Evolutionary conservation across 2,888 invertebrate genomes (phyloP).

Genomic region (Drosophila tanythrix): DNA sequence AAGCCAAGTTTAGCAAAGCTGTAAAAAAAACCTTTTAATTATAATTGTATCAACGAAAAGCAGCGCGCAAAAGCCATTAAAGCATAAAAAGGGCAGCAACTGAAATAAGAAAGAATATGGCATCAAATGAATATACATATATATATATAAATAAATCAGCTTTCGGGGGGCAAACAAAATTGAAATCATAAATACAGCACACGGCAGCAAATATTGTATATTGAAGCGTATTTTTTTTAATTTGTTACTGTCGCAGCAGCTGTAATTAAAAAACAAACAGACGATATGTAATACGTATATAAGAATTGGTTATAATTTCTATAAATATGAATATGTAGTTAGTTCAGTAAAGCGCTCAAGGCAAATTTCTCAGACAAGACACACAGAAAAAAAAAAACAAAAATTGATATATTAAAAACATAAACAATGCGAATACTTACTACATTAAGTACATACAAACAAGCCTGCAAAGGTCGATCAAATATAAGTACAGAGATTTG

Average conservation of each 20-base stretch:
- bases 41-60: constrained; percentile 18
- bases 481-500: constrained; percentile 54
- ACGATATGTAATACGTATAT: constrained; percentile 40
- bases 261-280: constrained; percentile 69
- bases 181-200: constrained; percentile 35
- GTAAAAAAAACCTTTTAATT: constrained; percentile 33
- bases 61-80: constrained; percentile 36
- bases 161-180: constrained; percentile 12
- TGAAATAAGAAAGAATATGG: constrained; percentile 46
- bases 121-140: constrained; percentile 22
- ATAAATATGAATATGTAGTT: constrained; percentile 31
- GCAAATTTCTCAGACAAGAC: constrained; percentile 30
- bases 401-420: constrained; percentile 10
- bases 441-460: constrained; percentile 81
- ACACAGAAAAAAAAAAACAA: constrained; percentile 12
- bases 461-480: constrained; percentile 80
- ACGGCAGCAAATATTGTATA: constrained; percentile 60
- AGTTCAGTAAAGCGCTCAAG: constrained; percentile 32
- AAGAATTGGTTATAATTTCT: constrained; percentile 7
- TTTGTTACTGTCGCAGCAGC: constrained; percentile 68
- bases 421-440: constrained; percentile 69
- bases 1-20: constrained; percentile 45
- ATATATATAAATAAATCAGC: constrained; percentile 18
- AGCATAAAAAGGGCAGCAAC: constrained; percentile 43
- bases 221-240: constrained; percentile 61